These are phyloP conservation scores for Nothocercus julius DNA, from an alignment of 2,113 vertebrate genomes.

Conservation along the genomic window DNA sequence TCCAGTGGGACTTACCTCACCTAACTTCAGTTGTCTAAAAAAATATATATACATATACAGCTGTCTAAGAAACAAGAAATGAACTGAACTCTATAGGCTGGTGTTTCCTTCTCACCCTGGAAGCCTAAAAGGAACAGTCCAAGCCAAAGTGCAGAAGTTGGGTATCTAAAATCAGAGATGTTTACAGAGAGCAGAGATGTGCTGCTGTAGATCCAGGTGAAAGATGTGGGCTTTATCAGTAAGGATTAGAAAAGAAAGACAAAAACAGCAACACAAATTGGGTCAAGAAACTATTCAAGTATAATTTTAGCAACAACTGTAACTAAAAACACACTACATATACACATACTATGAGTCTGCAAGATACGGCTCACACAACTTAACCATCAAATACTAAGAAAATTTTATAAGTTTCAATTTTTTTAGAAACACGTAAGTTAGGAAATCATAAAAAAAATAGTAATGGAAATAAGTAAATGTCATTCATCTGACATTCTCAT, in stretches of 20 bases:
- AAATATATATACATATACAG: no score
- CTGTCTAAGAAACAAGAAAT: neutral
- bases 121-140: neutral
- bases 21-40: neutral
- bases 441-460: neutral
- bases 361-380: neutral
- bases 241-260: neutral
- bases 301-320: constrained; percentile 45
- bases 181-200: constrained; percentile 33
- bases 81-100: accelerated
- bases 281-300: constrained; percentile 12
- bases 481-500: neutral
- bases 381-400: neutral
- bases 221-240: neutral
- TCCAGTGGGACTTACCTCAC: neutral
- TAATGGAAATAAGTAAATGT: neutral
- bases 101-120: neutral
- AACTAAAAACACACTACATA: neutral
- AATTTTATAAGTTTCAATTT: neutral
- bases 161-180: neutral
- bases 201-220: neutral
- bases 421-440: neutral
- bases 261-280: neutral
- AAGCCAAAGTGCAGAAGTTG: neutral
- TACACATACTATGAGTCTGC: neutral